Evolutionary conservation across 2,797 vertebrate species (phyloP), one percentile per base, ranked within the genome.

Genomic region (Sylvilagus floridanus): DNA sequence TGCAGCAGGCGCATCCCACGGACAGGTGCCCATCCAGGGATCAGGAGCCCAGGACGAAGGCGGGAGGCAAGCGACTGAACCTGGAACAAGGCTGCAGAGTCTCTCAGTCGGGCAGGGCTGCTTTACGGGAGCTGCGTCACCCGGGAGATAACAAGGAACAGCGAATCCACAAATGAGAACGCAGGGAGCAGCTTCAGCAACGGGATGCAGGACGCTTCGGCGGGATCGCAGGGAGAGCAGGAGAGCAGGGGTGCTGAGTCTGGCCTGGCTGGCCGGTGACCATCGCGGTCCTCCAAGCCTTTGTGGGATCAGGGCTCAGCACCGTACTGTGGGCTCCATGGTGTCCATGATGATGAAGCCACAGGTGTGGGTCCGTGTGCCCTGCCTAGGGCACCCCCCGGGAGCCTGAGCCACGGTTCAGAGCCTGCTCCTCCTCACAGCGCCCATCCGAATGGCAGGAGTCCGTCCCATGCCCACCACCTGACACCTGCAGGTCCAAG

Each of bases 341-440:
- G 35, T 54, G 17, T 35, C 5, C 3, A 1, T 2, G n/a, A 26
- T 11, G 26, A 54, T 4, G 17, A 24, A 0, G 17, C 26, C 50
- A 35, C 69, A 35, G 89, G 50, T 11, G 28, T 60, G 66, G 60
- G 65, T n/a, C 21, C 54, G 42, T 10, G 0, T 26, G 24, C 9
- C 6, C 32, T 47, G 4, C 1, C 22, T 30, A 10, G 65, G 13
- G 71, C 28, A 26, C 6, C 62, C 32, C 66, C 2, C 5, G 12
- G 28, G n/a, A n/a, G n/a, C 62, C 22, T 63, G 7, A 2, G 11
- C 69, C 0, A 1, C 32, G 26, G 47, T 57, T 63, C 77, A 72
- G 83, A n/a, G 26, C 57, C 71, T 22, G 14, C 66, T 78, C 30
- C 72, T 30, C 79, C 37, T 50, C 28, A 4, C 37, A 73, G 50